phyloP scores from a whole-genome alignment of 1,140 invertebrate species.

The Penaeus japonicus region DNA sequence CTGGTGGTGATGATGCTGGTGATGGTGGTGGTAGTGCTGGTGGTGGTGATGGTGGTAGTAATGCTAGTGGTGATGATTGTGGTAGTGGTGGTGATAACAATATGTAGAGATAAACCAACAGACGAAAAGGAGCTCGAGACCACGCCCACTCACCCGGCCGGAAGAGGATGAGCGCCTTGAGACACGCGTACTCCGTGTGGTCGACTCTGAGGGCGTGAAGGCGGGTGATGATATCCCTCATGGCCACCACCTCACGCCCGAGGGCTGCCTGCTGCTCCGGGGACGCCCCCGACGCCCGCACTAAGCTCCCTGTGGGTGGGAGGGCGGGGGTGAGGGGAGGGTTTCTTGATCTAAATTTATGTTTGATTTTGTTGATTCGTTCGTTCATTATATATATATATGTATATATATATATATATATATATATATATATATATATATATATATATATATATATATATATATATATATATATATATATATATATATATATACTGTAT shows the following conservation, averaged over 20 bases:
- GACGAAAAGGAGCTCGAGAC: too few species aligned
- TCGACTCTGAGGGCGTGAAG: constrained; percentile 75
- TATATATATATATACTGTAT: neutral
- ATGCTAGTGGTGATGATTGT: too few species aligned
- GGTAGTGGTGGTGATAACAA: too few species aligned
- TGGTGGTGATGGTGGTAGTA: too few species aligned
- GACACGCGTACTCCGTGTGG: constrained; percentile 83
- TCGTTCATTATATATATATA: neutral
- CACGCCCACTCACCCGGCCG: constrained; percentile 79
- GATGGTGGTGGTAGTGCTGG: too few species aligned
- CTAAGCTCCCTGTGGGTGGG: neutral
- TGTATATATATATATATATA: constrained; percentile 11
- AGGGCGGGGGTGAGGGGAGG: neutral
- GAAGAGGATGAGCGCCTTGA: constrained; percentile 83
- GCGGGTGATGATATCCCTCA: constrained; percentile 73
- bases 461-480: neutral
- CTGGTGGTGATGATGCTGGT: too few species aligned
- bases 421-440: neutral
- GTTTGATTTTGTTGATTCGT: too few species aligned
- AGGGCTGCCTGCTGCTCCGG: constrained; percentile 62
- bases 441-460: constrained; percentile 12
- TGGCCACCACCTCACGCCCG: constrained; percentile 67
- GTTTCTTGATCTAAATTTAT: too few species aligned
- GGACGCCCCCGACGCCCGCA: neutral
- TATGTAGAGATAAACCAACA: too few species aligned